Evolutionary conservation across 2,113 vertebrate species (phyloP).

Genomic region (Ramphastos sulfuratus): DNA sequence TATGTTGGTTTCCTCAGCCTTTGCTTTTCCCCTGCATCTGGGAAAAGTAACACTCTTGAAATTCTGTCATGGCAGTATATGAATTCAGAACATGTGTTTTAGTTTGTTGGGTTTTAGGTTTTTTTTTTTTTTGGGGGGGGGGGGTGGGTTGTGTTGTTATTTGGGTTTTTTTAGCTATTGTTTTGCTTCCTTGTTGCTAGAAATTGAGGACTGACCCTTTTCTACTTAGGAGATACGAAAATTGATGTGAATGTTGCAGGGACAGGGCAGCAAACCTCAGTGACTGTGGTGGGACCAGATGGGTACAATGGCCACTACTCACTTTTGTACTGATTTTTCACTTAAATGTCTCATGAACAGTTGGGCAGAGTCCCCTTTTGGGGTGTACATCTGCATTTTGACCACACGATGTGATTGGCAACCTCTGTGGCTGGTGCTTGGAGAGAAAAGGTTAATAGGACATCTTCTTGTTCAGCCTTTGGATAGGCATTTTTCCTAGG

Average conservation of each 20-base stretch:
- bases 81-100: background rate
- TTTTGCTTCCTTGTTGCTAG: background rate
- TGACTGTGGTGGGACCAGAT: fast-evolving
- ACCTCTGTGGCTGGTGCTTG: background rate
- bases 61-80: background rate
- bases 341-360: too few relatives aligned
- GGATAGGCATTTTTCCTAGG: background rate
- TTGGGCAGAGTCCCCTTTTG: background rate
- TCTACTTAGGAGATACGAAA: background rate
- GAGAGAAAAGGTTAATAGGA: background rate
- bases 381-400: background rate
- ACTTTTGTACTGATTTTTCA: background rate
- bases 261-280: background rate
- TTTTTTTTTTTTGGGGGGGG: background rate
- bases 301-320: fast-evolving
- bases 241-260: background rate
- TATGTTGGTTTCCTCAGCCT: background rate
- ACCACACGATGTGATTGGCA: background rate
- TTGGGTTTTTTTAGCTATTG: background rate
- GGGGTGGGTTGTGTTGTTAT: background rate
- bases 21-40: background rate
- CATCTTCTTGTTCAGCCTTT: background rate
- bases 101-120: background rate
- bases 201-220: background rate
- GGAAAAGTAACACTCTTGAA: background rate